phyloP scores from a whole-genome alignment of 2,888 invertebrate genomes.

The Perithous albicinctus region DNA sequence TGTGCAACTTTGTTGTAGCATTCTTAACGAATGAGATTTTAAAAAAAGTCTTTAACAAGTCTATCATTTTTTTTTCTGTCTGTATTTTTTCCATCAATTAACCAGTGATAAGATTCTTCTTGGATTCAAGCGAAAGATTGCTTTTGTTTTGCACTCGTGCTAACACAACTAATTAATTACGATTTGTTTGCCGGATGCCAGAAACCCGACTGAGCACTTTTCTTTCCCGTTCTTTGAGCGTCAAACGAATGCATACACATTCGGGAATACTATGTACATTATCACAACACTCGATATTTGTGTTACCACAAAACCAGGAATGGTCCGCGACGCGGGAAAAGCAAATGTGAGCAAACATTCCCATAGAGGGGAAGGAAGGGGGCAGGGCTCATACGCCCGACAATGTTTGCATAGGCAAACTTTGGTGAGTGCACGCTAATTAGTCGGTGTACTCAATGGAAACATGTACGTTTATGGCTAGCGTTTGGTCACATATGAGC shows the following conservation, averaged over 20 bases:
- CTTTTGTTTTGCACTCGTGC: neutral
- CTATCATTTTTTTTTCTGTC: no score
- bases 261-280: conserved; percentile 1
- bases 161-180: conserved; percentile 8
- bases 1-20: no score
- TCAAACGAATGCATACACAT: neutral
- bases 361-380: neutral
- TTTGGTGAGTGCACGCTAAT: conserved; percentile 25
- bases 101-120: no score
- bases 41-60: no score
- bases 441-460: conserved; percentile 21
- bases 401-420: conserved; percentile 20
- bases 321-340: neutral
- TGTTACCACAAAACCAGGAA: conserved; percentile 2
- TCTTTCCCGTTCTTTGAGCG: neutral
- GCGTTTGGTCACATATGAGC: neutral
- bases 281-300: conserved; percentile 29
- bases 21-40: no score
- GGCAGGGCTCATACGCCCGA: neutral
- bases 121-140: no score
- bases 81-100: no score
- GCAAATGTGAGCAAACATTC: conserved; percentile 16
- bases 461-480: neutral
- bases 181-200: neutral
- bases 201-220: neutral